phyloP scores from a whole-genome alignment of 2,113 vertebrate genomes.

The Nycticorax nycticorax region DNA sequence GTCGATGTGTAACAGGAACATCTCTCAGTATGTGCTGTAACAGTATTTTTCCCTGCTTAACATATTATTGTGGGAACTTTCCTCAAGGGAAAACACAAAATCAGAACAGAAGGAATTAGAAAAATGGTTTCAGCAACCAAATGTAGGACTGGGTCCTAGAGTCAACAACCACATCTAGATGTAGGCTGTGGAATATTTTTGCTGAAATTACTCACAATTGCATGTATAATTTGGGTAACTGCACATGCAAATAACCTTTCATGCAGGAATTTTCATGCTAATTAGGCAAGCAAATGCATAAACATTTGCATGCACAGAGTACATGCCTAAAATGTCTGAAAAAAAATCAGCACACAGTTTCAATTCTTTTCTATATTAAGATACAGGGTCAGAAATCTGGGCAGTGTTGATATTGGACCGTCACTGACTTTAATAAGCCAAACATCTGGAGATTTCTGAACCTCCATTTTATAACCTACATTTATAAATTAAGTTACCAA shows the following conservation, averaged over 20 bases:
- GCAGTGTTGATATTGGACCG: conserved; percentile 30
- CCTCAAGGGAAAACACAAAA: background rate
- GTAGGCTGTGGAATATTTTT: background rate
- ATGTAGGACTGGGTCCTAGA: background rate
- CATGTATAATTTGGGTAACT: background rate
- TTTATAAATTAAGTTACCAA: conserved; percentile 54
- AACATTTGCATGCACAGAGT: background rate
- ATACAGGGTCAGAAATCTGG: conserved; percentile 13
- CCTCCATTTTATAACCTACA: conserved; percentile 42
- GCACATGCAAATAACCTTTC: background rate
- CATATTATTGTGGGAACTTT: background rate
- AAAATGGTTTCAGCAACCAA: background rate
- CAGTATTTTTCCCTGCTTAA: background rate
- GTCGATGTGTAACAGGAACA: background rate
- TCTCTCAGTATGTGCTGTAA: background rate
- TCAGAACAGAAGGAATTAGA: background rate
- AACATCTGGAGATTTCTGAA: conserved; percentile 67
- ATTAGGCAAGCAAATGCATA: background rate
- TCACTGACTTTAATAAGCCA: conserved; percentile 40
- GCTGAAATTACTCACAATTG: background rate
- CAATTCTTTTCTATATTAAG: conserved; percentile 36
- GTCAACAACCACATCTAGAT: background rate
- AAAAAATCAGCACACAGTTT: background rate
- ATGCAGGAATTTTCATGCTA: background rate
- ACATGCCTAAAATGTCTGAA: background rate